These are phyloP conservation scores for Lycopodina hypogea DNA, from an alignment of 37 sponge, comb jelly and placozoan genomes.

Conservation along the genomic window DNA sequence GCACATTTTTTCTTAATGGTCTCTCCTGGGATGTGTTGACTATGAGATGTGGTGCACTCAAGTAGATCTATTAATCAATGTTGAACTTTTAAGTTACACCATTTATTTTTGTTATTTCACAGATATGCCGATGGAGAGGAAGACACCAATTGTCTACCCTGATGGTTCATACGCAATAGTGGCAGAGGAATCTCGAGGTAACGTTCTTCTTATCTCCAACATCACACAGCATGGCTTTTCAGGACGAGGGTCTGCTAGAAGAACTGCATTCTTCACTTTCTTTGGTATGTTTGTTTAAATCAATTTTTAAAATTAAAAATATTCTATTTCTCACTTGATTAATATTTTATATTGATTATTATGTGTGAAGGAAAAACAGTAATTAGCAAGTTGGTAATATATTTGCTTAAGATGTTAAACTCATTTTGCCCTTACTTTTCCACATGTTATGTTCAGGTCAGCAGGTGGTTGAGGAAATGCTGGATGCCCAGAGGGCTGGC, in stretches of 20 bases:
- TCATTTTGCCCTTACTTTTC: not conserved
- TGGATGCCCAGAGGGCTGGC: slow-evolving; percentile 86
- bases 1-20: too few relatives aligned
- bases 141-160: slow-evolving; percentile 63
- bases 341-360: not conserved
- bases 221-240: slow-evolving; percentile 77
- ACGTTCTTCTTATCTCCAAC: slow-evolving; percentile 68
- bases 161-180: slow-evolving; percentile 84
- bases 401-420: too few relatives aligned
- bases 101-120: too few relatives aligned
- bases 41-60: too few relatives aligned
- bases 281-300: slow-evolving; percentile 61
- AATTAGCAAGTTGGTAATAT: too few relatives aligned
- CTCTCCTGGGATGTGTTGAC: too few relatives aligned
- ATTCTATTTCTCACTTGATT: not conserved
- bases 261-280: slow-evolving; percentile 84
- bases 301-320: too few relatives aligned
- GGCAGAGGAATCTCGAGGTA: slow-evolving; percentile 47
- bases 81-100: too few relatives aligned
- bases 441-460: slow-evolving; percentile 58
- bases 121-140: slow-evolving; percentile 82
- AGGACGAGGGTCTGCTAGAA: slow-evolving; percentile 45
- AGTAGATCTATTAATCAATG: too few relatives aligned
- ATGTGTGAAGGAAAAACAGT: not conserved
- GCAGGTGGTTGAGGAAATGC: slow-evolving; percentile 92